A percentile compares a stretch with the other conserved stretches of the same genome.
These are phyloP conservation scores for Brachionus rotundiformis DNA, from an alignment of 1,140 invertebrate species.

Conservation along the genomic window DNA sequence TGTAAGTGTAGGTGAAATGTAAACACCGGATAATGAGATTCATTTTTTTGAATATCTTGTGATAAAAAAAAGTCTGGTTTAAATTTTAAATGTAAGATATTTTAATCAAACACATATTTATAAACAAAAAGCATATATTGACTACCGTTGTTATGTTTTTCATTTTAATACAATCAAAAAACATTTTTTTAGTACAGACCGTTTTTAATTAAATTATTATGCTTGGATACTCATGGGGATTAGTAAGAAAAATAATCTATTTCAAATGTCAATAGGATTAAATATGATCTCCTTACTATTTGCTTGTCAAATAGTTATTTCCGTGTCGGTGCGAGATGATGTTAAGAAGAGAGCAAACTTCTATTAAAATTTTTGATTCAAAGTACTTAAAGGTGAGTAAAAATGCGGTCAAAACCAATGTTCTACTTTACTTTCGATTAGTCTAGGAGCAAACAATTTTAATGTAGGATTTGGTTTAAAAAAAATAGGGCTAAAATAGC, in stretches of 20 bases:
- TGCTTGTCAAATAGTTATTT: too few relatives aligned
- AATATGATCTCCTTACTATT: not conserved
- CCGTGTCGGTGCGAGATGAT: too few relatives aligned
- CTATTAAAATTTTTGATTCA: too few relatives aligned
- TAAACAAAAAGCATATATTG: not conserved
- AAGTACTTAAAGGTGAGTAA: too few relatives aligned
- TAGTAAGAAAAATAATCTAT: not conserved
- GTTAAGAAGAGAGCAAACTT: too few relatives aligned
- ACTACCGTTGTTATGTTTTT: not conserved
- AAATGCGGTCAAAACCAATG: too few relatives aligned
- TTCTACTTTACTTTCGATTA: too few relatives aligned
- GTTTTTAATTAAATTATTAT: not conserved
- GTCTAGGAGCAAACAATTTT: too few relatives aligned
- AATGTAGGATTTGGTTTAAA: too few relatives aligned
- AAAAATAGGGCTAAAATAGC: too few relatives aligned
- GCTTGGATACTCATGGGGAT: not conserved
- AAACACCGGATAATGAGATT: not conserved
- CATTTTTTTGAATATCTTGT: not conserved
- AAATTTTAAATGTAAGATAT: not conserved
- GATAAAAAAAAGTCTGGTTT: not conserved
- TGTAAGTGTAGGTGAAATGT: not conserved
- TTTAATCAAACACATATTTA: not conserved
- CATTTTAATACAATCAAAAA: too few relatives aligned
- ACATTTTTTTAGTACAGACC: too few relatives aligned
- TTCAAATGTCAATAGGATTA: not conserved